Base-by-base conservation (phyloP, 2,888 invertebrate genomes). In the Lomographa bimaculata region DNA sequence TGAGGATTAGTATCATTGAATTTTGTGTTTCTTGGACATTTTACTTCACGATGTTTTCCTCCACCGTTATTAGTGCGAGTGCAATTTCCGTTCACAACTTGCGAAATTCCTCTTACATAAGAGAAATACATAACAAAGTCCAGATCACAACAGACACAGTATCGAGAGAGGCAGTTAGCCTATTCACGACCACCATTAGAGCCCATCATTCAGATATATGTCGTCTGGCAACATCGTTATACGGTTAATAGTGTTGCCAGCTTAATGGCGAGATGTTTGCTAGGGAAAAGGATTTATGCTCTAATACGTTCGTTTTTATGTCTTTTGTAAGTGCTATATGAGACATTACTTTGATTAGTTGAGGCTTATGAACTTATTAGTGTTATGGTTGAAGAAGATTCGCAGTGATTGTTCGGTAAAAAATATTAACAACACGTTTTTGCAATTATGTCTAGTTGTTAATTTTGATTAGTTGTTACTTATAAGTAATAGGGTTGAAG, bases 211-310 rank as follows among this genome's bases (percentile, higher is more conserved):
- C 47, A 41, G 46, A 39, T 35, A 44, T 32, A 46, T 29, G 68
- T 69, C 71, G 69, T 64, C 63, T 68, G 64, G 63, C 61, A 60
- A 64, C 63, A 64, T 69, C 67, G 70, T 68, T 57, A 57, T 58
- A 43, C 57, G 49, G 59, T 57, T 72, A 70, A 71, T 69, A 64
- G 60, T 58, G 71, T 69, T 64, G 63, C 60, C 58, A 63, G 57
- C 48, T 58, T 64, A 62, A 66, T 64, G 57, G 59, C 48, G 61
- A 57, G 62, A 36, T 42, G 64, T 62, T 61, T 53, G 60, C 57
- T 48, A 47, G 57, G 55, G 50, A 26, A 46, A 28, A 42, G 30
- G 47, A 46, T 45, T 58, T 53, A 54, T 36, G 12, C 37, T 48
- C 26, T 44, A 36, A 43, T 42, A 39, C 45, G 41, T 35, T 38